Base-by-base conservation (phyloP, 2,888 invertebrate genomes). In the Torymus aiolomorphi region DNA sequence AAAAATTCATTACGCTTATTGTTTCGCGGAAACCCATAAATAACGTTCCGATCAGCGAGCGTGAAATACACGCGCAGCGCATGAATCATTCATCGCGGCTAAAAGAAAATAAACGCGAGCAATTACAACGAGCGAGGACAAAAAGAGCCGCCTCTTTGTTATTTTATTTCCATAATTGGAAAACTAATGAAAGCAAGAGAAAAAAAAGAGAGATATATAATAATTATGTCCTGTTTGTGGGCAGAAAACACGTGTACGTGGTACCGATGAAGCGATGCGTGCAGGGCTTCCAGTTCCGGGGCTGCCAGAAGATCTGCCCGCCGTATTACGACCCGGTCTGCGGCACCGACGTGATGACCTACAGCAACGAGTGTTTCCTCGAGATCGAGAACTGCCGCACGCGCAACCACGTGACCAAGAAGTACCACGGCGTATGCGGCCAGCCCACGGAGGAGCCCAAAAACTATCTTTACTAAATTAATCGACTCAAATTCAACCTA, bases 301-400 rank as follows among this genome's bases (percentile, higher is more conserved):
- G 97, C 69, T 97, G 97, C 87, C 95, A 96, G 67, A 94, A 95
- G 86, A 96, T 97, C 84, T 97, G 97, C 86, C 95, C 97, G 11
- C 93, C 95, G 0, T 95, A 96, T 86, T 97, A 95, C 91, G 96
- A 97, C 88, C 97, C 97, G 0, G 96, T 97, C 8, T 98, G 98
- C 89, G 98, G 97, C n/a, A 96, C 95, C 2, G 97, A 98, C 88
- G 94, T 94, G 81, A 96, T 95, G 92, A 97, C 97, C 0, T 98
- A 98, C 93, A 96, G 97, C 88, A 98, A 98, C 91, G 95, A 95
- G 85, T 98, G 98, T 90, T 96, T 97, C 92, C 91, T 98, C 86
- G 95, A 96, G 88, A 95, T 97, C 91, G 97, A 97, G 91, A 97
- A 96, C 86, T 98, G 97, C 89, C 93, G 96, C 87, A 95, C 96